A percentile compares a stretch with the other conserved stretches of the same genome.
Conservation (phyloP, 2,113 vertebrate genomes). For the Burhinus bistriatus region DNA sequence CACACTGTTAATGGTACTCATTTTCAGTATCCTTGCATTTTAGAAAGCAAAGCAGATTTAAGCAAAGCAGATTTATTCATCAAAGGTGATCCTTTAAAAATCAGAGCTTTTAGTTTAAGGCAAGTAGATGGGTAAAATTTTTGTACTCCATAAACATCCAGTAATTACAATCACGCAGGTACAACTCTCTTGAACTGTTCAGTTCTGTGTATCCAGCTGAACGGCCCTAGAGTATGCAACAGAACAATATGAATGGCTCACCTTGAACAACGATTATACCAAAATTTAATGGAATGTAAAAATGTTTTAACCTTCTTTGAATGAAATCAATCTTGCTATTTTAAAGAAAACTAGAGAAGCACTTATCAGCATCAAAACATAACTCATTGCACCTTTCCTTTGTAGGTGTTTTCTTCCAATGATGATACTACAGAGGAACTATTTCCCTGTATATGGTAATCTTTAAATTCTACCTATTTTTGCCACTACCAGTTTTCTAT, state of each 20-base stretch:
- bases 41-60: not conserved
- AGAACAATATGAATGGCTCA: not conserved
- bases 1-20: not conserved
- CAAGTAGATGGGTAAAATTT: not conserved
- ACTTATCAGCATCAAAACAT: not conserved
- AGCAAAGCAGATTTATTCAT: not conserved
- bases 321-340: not conserved
- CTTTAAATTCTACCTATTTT: not conserved
- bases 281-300: slow-evolving; percentile 20
- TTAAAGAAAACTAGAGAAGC: not conserved
- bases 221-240: not conserved
- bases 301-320: not conserved
- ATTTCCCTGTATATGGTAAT: not conserved
- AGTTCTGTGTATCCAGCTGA: not conserved
- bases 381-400: not conserved
- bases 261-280: not conserved
- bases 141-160: not conserved
- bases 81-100: not conserved
- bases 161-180: not conserved
- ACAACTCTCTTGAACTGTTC: not conserved
- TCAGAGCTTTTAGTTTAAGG: not conserved
- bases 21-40: not conserved
- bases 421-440: not conserved
- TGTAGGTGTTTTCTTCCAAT: not conserved
- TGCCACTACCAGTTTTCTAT: not conserved